Evolutionary conservation across 2,888 invertebrate genomes (phyloP), one percentile per base, ranked within the genome.

Genomic region (Thymelicus sylvestris): DNA sequence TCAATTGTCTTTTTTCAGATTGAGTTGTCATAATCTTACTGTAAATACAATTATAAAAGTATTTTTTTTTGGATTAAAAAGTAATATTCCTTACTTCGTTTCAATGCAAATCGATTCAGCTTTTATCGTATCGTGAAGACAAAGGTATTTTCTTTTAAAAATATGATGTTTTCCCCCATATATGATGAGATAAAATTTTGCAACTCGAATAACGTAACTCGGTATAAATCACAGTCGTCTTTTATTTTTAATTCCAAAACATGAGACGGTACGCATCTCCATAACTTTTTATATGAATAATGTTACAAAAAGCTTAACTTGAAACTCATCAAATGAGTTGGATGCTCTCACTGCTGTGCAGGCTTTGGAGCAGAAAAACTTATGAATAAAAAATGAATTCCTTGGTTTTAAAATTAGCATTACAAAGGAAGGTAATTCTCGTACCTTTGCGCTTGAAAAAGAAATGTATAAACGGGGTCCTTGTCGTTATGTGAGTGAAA

Each of bases 361-460:
- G 86, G 88, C 90, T 91, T 88, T 86, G 86, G 87, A 90, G 88
- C 90, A 90, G 90, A 92, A 92, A 92, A 92, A 92, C 92, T 92
- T 92, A 92, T 92, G 93, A 93, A 93, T 93, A 93, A 92, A 92
- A 92, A 92, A 93, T 92, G 92, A 92, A 93, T 91, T 90, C 92
- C 92, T 91, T 91, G 90, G 92, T 92, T 92, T 92, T 91, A 89
- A 93, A 92, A 93, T 93, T 93, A 92, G 91, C 92, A 92, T 93
- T 85, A 92, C 92, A 92, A 92, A 92, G 92, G 89, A 89, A 89
- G 91, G 92, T 90, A 91, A 92, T 92, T 92, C 87, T 83, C 90
- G 87, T 91, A 91, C 91, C 91, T 91, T 89, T 83, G 87, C 89
- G 87, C 85, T 84, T 83, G 86, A 83, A 85, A 90, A 91, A 89